These are phyloP conservation scores for Cryptoblepharus egeriae DNA, from an alignment of 2,797 vertebrate species.

Conservation along the genomic window DNA sequence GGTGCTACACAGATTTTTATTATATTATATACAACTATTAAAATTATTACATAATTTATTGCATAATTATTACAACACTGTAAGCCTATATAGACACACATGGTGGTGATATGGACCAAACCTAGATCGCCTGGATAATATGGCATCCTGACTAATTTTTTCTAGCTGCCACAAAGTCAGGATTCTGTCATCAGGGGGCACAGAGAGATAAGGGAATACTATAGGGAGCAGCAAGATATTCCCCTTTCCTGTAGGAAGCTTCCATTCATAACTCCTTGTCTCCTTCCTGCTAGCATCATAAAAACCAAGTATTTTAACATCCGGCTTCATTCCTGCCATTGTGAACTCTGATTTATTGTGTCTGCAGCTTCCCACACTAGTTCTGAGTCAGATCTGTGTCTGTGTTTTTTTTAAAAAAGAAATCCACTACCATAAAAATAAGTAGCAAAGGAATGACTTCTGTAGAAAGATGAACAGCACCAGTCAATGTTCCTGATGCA, in stretches of 20 bases:
- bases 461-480: conserved; percentile 28
- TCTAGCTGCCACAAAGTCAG: no score
- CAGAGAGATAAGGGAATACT: neutral
- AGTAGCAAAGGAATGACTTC: conserved; percentile 33
- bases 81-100: no score
- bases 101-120: neutral
- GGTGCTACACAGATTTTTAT: no score
- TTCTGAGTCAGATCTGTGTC: conserved; percentile 24
- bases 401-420: neutral
- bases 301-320: conserved; percentile 1
- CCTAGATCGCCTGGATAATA: no score
- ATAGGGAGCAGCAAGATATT: neutral
- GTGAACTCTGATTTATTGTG: neutral
- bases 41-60: no score
- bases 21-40: no score
- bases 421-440: conserved; percentile 20
- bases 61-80: no score
- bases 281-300: neutral
- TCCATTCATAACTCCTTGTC: neutral
- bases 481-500: conserved; percentile 24
- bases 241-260: neutral
- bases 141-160: neutral
- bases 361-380: neutral
- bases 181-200: no score
- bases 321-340: neutral